A percentile compares a stretch with the other conserved stretches of the same genome.
Evolutionary conservation across 2,888 invertebrate species (phyloP).

Genomic region (Meliscaeva auricollis): DNA sequence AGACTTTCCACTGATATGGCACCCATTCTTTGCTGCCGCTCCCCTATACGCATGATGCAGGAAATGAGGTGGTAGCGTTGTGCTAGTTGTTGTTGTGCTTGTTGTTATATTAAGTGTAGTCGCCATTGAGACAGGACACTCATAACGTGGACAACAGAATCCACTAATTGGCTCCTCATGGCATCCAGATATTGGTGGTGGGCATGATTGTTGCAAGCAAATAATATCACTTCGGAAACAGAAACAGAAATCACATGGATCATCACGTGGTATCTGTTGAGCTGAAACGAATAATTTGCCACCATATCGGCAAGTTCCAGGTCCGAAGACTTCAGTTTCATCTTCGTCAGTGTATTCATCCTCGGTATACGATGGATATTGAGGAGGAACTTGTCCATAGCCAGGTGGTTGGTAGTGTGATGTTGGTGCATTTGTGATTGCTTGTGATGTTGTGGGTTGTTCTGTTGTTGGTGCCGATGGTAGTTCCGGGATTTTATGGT

Average conservation of each 20-base stretch:
- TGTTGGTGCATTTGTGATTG: conserved; percentile 78
- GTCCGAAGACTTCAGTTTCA: conserved; percentile 91
- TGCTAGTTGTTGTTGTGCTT: conserved; percentile 94
- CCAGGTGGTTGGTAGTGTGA: conserved; percentile 79
- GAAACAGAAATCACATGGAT: conserved; percentile 98
- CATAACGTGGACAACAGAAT: conserved; percentile 97
- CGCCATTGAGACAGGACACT: conserved; percentile 96
- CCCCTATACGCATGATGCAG: conserved; percentile 91
- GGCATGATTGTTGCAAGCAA: conserved; percentile 97
- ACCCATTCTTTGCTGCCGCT: conserved; percentile 89
- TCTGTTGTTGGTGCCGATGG: conserved; percentile 40
- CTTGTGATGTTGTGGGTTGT: conserved; percentile 53
- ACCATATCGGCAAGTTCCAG: conserved; percentile 95
- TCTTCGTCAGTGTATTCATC: conserved; percentile 89
- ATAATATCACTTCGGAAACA: conserved; percentile 98
- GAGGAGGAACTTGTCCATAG: conserved; percentile 80
- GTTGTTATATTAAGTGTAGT: conserved; percentile 92
- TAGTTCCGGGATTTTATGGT: conserved; percentile 18
- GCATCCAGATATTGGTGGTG: conserved; percentile 96
- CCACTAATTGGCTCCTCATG: conserved; percentile 96
- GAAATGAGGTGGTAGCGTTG: conserved; percentile 93
- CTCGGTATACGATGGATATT: conserved; percentile 83
- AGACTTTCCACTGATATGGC: conserved; percentile 93
- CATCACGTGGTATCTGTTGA: conserved; percentile 96
- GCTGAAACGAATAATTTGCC: conserved; percentile 97